Base-by-base conservation (phyloP, 1,140 invertebrate genomes). In the Macrocentrus cingulum region DNA sequence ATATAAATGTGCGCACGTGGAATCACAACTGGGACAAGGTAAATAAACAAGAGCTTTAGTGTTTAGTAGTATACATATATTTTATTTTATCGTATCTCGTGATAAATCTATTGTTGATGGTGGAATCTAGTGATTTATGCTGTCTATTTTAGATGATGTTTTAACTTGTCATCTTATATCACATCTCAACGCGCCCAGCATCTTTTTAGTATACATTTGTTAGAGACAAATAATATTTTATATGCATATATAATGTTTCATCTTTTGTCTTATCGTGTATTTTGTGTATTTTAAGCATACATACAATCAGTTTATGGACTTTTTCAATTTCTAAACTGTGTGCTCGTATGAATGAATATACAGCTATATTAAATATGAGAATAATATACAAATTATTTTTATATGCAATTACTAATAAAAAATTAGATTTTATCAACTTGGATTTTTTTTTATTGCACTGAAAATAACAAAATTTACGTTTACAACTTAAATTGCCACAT, bases 51-150 rank as follows among this genome's bases (percentile, higher is more conserved):
- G 7, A 39, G 25, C 42, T 46, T 19, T 9, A 48, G 45, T 67
- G 64, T 70, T 70, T 59, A 65, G 64, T 70, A 73, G 63, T 64
- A 52, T 52, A 66, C 72, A 68, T n/a, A n/a, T n/a, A n/a, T n/a
- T n/a, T 62, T 74, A 73, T 74, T 73, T 74, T 73, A 65, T 64
- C 32, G n/a, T 63, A 56, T 62, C 42, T 13, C 58, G 48, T 70
- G 69, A 74, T 74, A 73, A 73, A 74, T 74, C 68, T 74, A 73
- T 71, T 66, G 56, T 69, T 66, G 71, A 66, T n/a, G 68, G 72
- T 70, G 37, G 11, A 6, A 41, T 41, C 25, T 29, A 29, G 25
- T 5, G 25, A 9, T 39, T 39, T 39, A 8, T 39, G 3, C 8
- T 34, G 8, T 39, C 13, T 15, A 39, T 15, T 39, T 34, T 11